Evolutionary conservation across 2,888 invertebrate species (phyloP).

Genomic region (Arctia plantaginis): DNA sequence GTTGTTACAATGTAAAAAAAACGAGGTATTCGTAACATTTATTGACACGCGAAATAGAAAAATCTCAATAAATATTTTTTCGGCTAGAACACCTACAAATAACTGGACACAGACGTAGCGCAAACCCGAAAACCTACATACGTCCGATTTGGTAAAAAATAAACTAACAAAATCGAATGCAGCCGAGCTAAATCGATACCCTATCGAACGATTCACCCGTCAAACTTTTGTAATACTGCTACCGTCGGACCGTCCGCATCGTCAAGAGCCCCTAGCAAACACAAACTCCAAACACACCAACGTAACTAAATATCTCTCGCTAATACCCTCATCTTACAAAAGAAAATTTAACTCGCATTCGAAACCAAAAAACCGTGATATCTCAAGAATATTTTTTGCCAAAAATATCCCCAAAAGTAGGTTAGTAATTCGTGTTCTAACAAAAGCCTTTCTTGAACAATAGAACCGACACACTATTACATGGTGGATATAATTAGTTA

Average conservation of each 20-base stretch:
- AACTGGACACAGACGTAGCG: slow-evolving; percentile 72
- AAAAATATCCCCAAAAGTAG: slow-evolving; percentile 83
- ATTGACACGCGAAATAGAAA: slow-evolving; percentile 69
- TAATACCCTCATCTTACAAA: slow-evolving; percentile 77
- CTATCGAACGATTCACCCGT: slow-evolving; percentile 70
- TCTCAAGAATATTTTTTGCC: slow-evolving; percentile 73
- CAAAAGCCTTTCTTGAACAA: slow-evolving; percentile 77
- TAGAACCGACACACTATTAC: slow-evolving; percentile 75
- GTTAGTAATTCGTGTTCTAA: slow-evolving; percentile 83
- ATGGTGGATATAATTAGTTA: slow-evolving; percentile 86
- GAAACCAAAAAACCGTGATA: slow-evolving; percentile 82
- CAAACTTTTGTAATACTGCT: slow-evolving; percentile 80
- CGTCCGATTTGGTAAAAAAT: slow-evolving; percentile 74
- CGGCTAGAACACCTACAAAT: slow-evolving; percentile 70
- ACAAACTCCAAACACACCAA: slow-evolving; percentile 41
- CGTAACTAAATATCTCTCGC: slow-evolving; percentile 70
- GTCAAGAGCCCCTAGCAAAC: slow-evolving; percentile 47
- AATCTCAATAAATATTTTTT: slow-evolving; percentile 64
- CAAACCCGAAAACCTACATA: slow-evolving; percentile 84
- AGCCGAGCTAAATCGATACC: slow-evolving; percentile 79
- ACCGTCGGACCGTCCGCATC: slow-evolving; percentile 48
- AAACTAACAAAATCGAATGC: slow-evolving; percentile 72
- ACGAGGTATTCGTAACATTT: slow-evolving; percentile 36
- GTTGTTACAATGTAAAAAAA: slow-evolving; percentile 16
- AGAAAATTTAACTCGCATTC: slow-evolving; percentile 80